phyloP scores from a whole-genome alignment of 2,888 invertebrate genomes.

The Ceratothoa steindachneri region DNA sequence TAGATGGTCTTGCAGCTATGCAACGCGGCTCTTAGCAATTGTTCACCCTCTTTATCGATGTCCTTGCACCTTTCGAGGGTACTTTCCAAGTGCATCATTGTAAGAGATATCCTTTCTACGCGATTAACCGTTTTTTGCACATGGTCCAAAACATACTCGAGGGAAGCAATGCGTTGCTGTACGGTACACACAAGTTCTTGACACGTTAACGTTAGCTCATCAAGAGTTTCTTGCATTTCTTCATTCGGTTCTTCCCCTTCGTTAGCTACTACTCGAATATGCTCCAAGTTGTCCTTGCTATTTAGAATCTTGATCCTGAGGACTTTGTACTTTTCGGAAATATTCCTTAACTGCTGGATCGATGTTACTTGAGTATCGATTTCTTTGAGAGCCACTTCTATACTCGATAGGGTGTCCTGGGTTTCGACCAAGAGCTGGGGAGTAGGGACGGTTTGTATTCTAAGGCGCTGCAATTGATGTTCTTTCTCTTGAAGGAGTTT shows the following conservation, averaged over 20 bases:
- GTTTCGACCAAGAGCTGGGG: conserved; percentile 42
- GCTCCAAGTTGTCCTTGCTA: conserved; percentile 44
- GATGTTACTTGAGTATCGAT: conserved; percentile 44
- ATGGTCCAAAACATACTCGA: conserved; percentile 42
- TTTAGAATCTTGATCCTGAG: conserved; percentile 42
- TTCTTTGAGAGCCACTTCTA: conserved; percentile 37
- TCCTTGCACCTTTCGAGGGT: conserved; percentile 39
- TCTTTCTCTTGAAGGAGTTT: conserved; percentile 40
- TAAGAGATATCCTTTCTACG: conserved; percentile 44
- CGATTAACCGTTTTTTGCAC: conserved; percentile 44
- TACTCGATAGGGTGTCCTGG: conserved; percentile 32
- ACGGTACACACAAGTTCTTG: conserved; percentile 41
- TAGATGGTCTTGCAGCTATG: conserved; percentile 45
- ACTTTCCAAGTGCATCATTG: conserved; percentile 41
- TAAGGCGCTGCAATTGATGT: conserved; percentile 34
- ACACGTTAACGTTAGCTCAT: conserved; percentile 37
- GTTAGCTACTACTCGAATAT: conserved; percentile 34
- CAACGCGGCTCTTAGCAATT: conserved; percentile 40
- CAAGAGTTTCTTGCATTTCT: conserved; percentile 32
- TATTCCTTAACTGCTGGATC: conserved; percentile 42
- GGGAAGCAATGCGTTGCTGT: conserved; percentile 38
- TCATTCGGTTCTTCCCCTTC: conserved; percentile 35
- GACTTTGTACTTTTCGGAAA: conserved; percentile 43
- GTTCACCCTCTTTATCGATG: conserved; percentile 44
- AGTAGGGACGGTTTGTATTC: conserved; percentile 42